Evolutionary conservation across 2,113 vertebrate genomes (phyloP).

Genomic region (Laticauda colubrina): DNA sequence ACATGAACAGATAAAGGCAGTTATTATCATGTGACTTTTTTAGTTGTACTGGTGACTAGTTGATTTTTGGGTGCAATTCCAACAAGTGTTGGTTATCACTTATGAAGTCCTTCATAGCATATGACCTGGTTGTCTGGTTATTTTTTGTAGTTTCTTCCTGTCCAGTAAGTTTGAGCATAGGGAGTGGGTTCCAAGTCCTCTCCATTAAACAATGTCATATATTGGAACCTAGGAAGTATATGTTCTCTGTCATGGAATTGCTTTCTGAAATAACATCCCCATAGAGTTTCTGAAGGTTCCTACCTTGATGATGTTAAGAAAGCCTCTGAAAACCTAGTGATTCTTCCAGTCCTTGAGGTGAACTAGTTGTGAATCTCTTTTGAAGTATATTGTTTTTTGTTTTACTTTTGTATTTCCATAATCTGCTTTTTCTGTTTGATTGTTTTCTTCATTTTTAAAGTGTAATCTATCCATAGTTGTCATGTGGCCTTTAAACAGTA

Average conservation of each 20-base stretch:
- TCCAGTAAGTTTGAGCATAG: background rate
- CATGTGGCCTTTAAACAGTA: background rate
- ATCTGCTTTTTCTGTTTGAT: background rate
- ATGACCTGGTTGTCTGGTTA: background rate
- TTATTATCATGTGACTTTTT: background rate
- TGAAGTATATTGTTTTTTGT: background rate
- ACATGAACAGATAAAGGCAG: background rate
- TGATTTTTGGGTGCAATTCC: background rate
- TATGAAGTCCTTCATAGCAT: background rate
- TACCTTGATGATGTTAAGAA: background rate
- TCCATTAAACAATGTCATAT: background rate
- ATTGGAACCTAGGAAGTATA: background rate
- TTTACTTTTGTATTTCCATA: background rate
- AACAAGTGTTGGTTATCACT: background rate
- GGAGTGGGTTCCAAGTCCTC: background rate
- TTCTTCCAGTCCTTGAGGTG: background rate
- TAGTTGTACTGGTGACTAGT: background rate
- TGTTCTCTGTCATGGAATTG: background rate
- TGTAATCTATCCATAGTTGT: background rate
- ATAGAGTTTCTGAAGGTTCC: background rate
- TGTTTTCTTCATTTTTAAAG: background rate
- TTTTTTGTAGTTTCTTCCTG: background rate
- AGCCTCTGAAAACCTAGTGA: background rate
- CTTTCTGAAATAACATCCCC: background rate
- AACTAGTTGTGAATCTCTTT: background rate